Evolutionary conservation across 2,797 vertebrate genomes (phyloP).

Genomic region (Yasuhikotakia modesta): DNA sequence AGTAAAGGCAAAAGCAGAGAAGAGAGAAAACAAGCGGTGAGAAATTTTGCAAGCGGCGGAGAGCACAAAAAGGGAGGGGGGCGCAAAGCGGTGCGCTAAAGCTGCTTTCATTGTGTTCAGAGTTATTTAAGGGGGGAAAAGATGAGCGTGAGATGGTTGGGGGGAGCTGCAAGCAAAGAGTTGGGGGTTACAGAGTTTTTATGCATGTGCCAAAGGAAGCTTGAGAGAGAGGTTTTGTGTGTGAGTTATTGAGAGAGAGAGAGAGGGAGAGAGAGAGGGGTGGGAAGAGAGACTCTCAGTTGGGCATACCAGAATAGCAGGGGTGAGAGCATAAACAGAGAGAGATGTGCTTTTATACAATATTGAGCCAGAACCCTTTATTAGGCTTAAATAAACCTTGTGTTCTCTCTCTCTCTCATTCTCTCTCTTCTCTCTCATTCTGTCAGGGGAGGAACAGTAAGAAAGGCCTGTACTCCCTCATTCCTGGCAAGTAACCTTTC

Average conservation of each 20-base stretch:
- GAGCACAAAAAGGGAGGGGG: conserved; percentile 16
- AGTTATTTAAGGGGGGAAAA: conserved; percentile 50
- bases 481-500: conserved; percentile 45
- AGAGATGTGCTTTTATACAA: conserved; percentile 52
- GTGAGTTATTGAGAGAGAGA: conserved; percentile 51
- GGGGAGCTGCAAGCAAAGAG: conserved; percentile 32
- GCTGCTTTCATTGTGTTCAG: conserved; percentile 58
- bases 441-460: conserved; percentile 39
- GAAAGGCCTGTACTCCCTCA: conserved; percentile 37
- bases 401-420: conserved; percentile 7
- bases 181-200: conserved; percentile 55
- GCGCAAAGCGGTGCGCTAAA: conserved; percentile 36
- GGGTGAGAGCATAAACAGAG: conserved; percentile 46
- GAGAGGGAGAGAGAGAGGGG: conserved; percentile 28
- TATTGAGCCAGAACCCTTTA: conserved; percentile 31
- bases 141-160: conserved; percentile 33
- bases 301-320: conserved; percentile 57
- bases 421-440: not conserved
- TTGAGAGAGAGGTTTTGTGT: conserved; percentile 63
- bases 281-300: conserved; percentile 45
- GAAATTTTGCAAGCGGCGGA: conserved; percentile 51
- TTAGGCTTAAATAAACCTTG: not conserved
- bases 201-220: conserved; percentile 62
- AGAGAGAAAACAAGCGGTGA: conserved; percentile 49
- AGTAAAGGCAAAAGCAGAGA: conserved; percentile 61